phyloP scores from a whole-genome alignment of 2,888 invertebrate species.

The Athalia cordata region DNA sequence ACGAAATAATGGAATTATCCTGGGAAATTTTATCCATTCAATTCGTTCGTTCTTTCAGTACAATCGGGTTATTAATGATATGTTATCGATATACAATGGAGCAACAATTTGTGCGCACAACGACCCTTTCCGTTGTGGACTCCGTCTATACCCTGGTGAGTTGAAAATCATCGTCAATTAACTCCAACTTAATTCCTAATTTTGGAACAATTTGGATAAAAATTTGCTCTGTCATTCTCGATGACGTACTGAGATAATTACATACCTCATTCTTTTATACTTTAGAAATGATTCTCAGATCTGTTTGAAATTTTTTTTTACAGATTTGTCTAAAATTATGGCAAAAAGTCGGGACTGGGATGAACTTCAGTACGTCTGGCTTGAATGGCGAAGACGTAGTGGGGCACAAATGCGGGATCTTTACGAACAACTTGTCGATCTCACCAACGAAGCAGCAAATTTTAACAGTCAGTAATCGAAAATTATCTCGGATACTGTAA shows the following conservation, averaged over 20 bases:
- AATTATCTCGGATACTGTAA: not conserved
- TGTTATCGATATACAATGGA: constrained; percentile 90
- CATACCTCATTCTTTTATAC: not conserved
- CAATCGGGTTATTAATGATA: constrained; percentile 90
- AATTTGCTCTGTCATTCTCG: not conserved
- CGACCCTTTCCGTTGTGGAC: constrained; percentile 88
- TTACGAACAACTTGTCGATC: constrained; percentile 85
- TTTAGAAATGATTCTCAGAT: not conserved
- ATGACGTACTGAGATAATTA: not conserved
- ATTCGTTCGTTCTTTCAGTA: constrained; percentile 78
- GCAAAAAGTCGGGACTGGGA: constrained; percentile 90
- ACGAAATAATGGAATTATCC: not conserved
- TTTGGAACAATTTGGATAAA: not conserved
- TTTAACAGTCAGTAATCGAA: constrained; percentile 82
- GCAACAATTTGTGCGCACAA: constrained; percentile 90
- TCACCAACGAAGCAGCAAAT: constrained; percentile 87
- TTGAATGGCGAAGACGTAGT: constrained; percentile 89
- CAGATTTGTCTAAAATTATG: constrained; percentile 81
- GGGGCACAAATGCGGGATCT: constrained; percentile 86
- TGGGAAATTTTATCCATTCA: not conserved
- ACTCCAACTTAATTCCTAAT: no score
- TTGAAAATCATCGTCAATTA: constrained; percentile 65
- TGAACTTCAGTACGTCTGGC: constrained; percentile 91
- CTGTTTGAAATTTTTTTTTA: not conserved
- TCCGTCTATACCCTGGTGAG: constrained; percentile 87